Conservation (phyloP, 2,797 vertebrate genomes). For the Notolepis coatsorum region DNA sequence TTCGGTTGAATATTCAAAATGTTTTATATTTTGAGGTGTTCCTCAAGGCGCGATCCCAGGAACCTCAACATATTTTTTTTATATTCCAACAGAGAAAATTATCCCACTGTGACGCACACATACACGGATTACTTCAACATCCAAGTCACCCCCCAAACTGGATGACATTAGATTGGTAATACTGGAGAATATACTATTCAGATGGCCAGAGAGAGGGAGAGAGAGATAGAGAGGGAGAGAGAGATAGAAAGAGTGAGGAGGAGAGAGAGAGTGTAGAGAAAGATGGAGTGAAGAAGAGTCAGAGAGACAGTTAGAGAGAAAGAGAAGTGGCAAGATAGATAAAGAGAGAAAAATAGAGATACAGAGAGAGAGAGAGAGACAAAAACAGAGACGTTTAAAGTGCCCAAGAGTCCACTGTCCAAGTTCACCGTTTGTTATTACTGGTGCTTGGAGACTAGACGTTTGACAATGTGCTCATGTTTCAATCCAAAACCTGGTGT, state of each 20-base stretch:
- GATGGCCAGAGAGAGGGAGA: constrained; percentile 39
- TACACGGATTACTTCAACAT: constrained; percentile 56
- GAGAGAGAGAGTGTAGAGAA: neutral
- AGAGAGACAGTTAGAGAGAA: no score
- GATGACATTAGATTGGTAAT: constrained; percentile 43
- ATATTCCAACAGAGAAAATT: constrained; percentile 51
- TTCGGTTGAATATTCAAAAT: no score
- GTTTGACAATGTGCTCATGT: constrained; percentile 42
- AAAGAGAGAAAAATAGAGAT: neutral
- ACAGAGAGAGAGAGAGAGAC: constrained; percentile 20
- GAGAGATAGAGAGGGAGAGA: neutral
- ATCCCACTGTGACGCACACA: constrained; percentile 54
- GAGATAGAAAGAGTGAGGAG: neutral
- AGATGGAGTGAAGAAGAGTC: neutral
- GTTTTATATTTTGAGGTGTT: no score
- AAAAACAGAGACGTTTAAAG: constrained; percentile 60
- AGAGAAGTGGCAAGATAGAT: neutral
- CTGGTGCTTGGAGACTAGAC: constrained; percentile 51
- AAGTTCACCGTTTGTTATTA: constrained; percentile 40
- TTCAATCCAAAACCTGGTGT: constrained; percentile 40
- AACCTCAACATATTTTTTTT: constrained; percentile 14
- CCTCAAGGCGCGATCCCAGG: constrained; percentile 40
- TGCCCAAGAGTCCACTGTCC: constrained; percentile 54
- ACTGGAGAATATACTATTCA: constrained; percentile 57
- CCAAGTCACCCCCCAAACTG: constrained; percentile 44